phyloP scores from a whole-genome alignment of 2,797 vertebrate species.

The Rhinella marina region DNA sequence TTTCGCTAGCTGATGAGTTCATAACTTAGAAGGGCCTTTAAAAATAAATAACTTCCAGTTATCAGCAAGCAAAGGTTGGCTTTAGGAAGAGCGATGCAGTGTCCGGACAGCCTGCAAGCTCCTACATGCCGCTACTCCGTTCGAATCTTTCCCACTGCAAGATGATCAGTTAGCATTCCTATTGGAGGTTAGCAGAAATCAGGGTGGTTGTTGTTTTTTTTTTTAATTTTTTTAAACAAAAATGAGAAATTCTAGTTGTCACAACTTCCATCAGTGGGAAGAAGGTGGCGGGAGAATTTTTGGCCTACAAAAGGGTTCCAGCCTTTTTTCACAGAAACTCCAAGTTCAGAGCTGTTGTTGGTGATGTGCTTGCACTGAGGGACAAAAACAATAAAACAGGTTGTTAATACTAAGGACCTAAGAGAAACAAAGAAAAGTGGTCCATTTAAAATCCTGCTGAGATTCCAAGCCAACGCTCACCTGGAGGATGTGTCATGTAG shows the following conservation, averaged over 20 bases:
- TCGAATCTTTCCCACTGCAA: constrained; percentile 86
- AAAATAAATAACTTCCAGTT: constrained; percentile 96
- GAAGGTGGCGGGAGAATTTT: constrained; percentile 80
- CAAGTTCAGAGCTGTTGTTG: constrained; percentile 97
- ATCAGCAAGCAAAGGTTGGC: constrained; percentile 86
- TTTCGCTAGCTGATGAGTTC: constrained; percentile 93
- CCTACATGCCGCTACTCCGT: constrained; percentile 84
- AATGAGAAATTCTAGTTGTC: constrained; percentile 82
- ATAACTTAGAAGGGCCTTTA: constrained; percentile 92
- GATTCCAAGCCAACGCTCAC: constrained; percentile 71
- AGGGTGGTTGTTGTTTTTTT: constrained; percentile 63
- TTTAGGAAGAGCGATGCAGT: constrained; percentile 77
- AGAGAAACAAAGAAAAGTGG: neutral
- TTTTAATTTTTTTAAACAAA: constrained; percentile 70
- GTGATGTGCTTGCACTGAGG: constrained; percentile 96
- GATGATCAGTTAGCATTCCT: constrained; percentile 93
- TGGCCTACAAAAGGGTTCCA: constrained; percentile 80
- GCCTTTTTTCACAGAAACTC: constrained; percentile 81
- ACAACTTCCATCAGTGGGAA: constrained; percentile 82
- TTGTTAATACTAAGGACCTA: neutral
- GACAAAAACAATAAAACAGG: constrained; percentile 58
- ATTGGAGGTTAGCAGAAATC: constrained; percentile 85
- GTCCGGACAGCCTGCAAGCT: constrained; percentile 78
- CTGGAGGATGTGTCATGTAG: constrained; percentile 97
- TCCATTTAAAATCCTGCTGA: too few species aligned